Base-by-base conservation (phyloP, 1,140 invertebrate genomes). In the Schlechtendalia chinensis region DNA sequence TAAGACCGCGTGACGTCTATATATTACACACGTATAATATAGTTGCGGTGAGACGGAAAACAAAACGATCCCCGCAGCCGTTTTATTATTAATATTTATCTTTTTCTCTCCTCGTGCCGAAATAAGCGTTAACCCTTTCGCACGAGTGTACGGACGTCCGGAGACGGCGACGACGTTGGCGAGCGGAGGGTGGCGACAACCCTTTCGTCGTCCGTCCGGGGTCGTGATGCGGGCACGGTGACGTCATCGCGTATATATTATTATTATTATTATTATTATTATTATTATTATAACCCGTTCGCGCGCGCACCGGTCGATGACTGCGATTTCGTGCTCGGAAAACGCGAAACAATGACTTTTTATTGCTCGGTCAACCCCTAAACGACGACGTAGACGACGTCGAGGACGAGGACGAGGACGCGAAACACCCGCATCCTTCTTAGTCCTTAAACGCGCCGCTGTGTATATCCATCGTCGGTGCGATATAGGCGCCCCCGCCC, bases 261-360 rank as follows among this genome's bases (percentile, higher is more conserved):
- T 8, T 39, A 39, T 39, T 39, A 39, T 3, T 61, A 79, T 54
- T n/a, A n/a, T n/a, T n/a, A n/a, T n/a, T n/a, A 29, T 24, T 39
- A 39, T 8, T 39, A 39, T 39, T 39, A 39, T 3, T 61, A 79
- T 54, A 79, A 79, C 75, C 75, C 75, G 75, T 79, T 79, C 75
- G 14, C 47, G 32, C 32, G 32, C 32, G 32, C 32, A 39, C 32
- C 32, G 32, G 32, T 39, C 32, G 75, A 79, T 50, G n/a, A 79
- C 61, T 79, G 61, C 39, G 75, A 79, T 79, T 79, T 79, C 39
- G 75, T 27, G 75, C 75, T 79, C 75, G 75, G 75, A 61, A 79
- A 79, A 79, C 75, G 75, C 75, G 58, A 79, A 79, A 79, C 75
- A 79, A 79, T 79, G 75, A 79, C 75, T 79, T 79, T 79, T 79